Base-by-base conservation (phyloP, 2,113 vertebrate species). In the Perca flavescens region DNA sequence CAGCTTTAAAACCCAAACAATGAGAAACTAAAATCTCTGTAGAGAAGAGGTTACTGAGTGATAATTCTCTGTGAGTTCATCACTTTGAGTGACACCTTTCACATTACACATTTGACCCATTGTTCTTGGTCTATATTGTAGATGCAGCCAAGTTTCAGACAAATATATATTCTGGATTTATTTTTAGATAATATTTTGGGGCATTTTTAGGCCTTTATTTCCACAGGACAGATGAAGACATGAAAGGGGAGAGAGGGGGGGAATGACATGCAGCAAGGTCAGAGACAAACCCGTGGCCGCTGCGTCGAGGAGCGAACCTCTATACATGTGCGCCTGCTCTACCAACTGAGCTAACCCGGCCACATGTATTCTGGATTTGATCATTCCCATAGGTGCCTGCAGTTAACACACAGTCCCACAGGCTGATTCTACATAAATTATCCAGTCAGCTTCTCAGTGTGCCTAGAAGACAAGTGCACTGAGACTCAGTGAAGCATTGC, bases 401-500 rank as follows among this genome's bases (percentile, higher is more conserved):
- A 19, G 60, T 64, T 67, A 53, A 56, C 28, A 22, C 52, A 10
- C 60, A 73, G 46, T 60, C 73, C 46, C 82, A 73, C n/a, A n/a
- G 16, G 47, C 14, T 22, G 52, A 56, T 25, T 70, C 25, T 50
- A 14, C 68, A 67, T 56, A 10, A 60, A 76, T 74, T 22, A 61
- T 6, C 36, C 14, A 49, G 21, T 19, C 79, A 31, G 25, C 22
- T 15, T 31, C 36, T 22, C 31, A 2, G 5, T 1, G 69, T 61
- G 57, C 43, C 70, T 10, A 8, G 60, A 5, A 57, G 72, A 80
- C 52, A 50, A 47, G 47, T 50, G 68, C 67, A 17, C 12, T 25
- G 76, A 86, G 81, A 56, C 70, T 46, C 64, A 40, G 57, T 6
- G 34, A n/a, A 80, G 22, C 57, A 4, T 80, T 49, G 49, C 56